Conservation (phyloP, 2,888 invertebrate species). For the Homarus gammarus region DNA sequence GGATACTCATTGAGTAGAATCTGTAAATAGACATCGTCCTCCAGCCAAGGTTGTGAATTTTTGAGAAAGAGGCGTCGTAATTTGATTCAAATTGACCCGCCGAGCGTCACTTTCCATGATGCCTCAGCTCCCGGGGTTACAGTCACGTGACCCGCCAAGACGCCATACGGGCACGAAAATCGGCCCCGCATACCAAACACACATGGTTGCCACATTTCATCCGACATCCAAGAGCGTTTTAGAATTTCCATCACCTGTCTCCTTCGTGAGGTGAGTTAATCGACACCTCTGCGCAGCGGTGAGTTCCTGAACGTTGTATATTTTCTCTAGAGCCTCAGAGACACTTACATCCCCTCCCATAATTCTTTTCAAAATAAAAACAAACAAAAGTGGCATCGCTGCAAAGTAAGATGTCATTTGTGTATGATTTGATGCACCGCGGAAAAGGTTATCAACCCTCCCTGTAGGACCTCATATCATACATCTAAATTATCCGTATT, state of each 20-base stretch:
- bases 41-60: too few species aligned
- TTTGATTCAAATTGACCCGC: slow-evolving; percentile 11
- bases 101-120: not conserved
- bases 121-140: slow-evolving; percentile 24
- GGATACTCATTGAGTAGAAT: too few species aligned
- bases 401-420: slow-evolving; percentile 20
- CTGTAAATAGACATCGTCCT: too few species aligned
- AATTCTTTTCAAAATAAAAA: not conserved
- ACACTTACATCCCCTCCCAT: too few species aligned
- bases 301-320: too few species aligned
- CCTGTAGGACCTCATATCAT: slow-evolving; percentile 8
- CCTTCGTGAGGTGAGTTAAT: too few species aligned
- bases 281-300: too few species aligned
- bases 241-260: not conserved
- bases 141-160: slow-evolving; percentile 32
- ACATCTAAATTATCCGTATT: slow-evolving; percentile 28
- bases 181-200: slow-evolving; percentile 23
- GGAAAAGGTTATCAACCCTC: slow-evolving; percentile 18
- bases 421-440: slow-evolving; percentile 10
- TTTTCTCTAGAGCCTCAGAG: too few species aligned
- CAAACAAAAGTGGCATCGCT: slow-evolving; percentile 5
- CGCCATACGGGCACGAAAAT: slow-evolving; percentile 36
- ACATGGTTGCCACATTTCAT: slow-evolving; percentile 37
- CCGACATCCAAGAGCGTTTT: not conserved
- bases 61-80: too few species aligned